These are phyloP conservation scores for Atta texana DNA, from an alignment of 1,140 invertebrate genomes.

Conservation along the genomic window DNA sequence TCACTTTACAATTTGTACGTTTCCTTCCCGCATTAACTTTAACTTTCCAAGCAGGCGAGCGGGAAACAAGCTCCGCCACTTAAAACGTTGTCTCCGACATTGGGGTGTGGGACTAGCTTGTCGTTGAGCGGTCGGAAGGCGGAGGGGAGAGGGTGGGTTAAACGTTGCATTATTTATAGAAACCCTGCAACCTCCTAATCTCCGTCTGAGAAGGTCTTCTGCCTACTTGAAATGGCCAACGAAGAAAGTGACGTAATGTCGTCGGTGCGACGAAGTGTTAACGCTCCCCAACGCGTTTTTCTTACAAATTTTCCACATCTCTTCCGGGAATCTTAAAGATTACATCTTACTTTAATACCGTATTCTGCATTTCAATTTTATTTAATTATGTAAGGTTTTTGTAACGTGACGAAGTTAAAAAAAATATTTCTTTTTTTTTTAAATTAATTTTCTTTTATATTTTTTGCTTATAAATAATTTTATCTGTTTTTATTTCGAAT, in stretches of 20 bases:
- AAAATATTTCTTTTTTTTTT: no score
- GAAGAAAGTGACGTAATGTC: conserved; percentile 69
- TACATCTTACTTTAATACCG: conserved; percentile 23
- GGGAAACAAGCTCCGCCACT: conserved; percentile 62
- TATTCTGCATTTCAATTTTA: conserved; percentile 27
- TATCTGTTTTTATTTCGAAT: not conserved
- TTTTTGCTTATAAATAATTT: not conserved
- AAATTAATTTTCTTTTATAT: not conserved
- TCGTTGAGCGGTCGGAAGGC: conserved; percentile 6
- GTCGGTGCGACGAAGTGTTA: conserved; percentile 69
- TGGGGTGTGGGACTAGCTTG: conserved; percentile 42
- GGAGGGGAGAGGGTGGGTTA: conserved; percentile 38
- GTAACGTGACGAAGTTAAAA: not conserved
- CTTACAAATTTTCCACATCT: conserved; percentile 29
- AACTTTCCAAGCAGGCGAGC: conserved; percentile 40
- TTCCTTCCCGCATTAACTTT: conserved; percentile 55
- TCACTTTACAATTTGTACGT: conserved; percentile 34
- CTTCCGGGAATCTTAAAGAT: conserved; percentile 20
- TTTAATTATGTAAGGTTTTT: conserved; percentile 17
- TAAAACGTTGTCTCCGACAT: conserved; percentile 61
- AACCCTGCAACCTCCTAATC: conserved; percentile 75
- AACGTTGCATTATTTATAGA: conserved; percentile 78
- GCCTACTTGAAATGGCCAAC: conserved; percentile 72
- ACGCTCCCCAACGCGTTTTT: conserved; percentile 59
- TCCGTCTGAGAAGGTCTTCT: conserved; percentile 75